phyloP scores from a whole-genome alignment of 2,888 invertebrate species.

The Drosophila suboccidentalis region DNA sequence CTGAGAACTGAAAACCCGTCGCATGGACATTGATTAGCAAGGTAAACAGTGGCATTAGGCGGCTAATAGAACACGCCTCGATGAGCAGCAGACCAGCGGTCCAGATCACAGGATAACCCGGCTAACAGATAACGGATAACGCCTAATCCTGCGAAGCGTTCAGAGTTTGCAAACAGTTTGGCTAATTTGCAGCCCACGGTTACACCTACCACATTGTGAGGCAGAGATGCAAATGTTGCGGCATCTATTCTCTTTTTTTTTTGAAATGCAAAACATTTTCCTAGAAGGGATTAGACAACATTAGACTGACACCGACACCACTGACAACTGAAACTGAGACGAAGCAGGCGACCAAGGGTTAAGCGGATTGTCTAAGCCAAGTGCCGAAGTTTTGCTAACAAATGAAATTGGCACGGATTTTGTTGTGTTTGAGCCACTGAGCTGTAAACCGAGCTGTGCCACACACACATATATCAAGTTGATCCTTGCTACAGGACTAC shows the following conservation, averaged over 20 bases:
- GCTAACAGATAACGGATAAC: neutral
- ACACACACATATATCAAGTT: conserved; percentile 47
- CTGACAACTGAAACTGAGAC: conserved; percentile 2
- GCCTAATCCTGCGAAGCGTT: conserved; percentile 37
- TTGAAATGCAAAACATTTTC: conserved; percentile 55
- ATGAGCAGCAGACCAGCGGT: conserved; percentile 3
- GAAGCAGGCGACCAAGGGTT: conserved; percentile 56
- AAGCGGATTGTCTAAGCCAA: conserved; percentile 66
- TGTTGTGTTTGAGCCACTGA: conserved; percentile 24
- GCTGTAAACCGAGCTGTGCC: conserved; percentile 31
- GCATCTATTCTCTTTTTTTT: conserved; percentile 42
- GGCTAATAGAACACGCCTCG: conserved; percentile 63
- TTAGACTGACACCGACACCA: conserved; percentile 14
- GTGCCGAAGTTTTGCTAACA: conserved; percentile 55
- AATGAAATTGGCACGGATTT: conserved; percentile 70
- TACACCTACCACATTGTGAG: conserved; percentile 39
- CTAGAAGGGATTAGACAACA: conserved; percentile 51
- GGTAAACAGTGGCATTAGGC: conserved; percentile 55
- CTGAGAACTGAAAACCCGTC: conserved; percentile 23
- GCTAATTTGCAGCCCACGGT: conserved; percentile 63
- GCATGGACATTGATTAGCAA: conserved; percentile 55
- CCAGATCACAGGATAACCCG: conserved; percentile 28
- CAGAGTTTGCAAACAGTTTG: conserved; percentile 73
- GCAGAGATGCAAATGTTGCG: conserved; percentile 53
- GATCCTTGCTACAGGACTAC: conserved; percentile 34